These are phyloP conservation scores for Lepeophtheirus salmonis DNA, from an alignment of 1,140 invertebrate species.

Conservation along the genomic window DNA sequence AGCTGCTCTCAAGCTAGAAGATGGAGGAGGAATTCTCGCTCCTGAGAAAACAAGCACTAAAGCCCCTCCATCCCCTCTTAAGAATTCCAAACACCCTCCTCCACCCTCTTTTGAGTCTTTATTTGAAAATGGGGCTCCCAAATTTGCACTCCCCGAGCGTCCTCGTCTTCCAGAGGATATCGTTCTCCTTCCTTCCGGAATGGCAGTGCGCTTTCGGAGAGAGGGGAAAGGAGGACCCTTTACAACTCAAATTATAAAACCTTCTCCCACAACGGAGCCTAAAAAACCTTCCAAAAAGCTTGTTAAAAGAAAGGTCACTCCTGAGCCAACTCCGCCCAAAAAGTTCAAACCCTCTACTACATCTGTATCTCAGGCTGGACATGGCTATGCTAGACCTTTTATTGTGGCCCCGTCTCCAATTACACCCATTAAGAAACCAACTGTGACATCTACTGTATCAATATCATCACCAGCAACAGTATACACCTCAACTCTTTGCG, in stretches of 20 bases:
- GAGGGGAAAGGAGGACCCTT: not conserved
- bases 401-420: not conserved
- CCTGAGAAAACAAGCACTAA: not conserved
- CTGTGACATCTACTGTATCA: no score
- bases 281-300: not conserved
- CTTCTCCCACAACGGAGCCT: not conserved
- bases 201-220: constrained; percentile 7
- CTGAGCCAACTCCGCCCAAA: not conserved
- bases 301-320: not conserved
- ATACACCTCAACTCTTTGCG: no score
- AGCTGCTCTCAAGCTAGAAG: not conserved
- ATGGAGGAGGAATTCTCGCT: not conserved
- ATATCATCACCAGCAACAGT: not conserved
- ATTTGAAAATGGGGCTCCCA: not conserved
- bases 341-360: not conserved
- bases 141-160: not conserved
- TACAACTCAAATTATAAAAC: not conserved
- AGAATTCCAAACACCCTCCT: not conserved
- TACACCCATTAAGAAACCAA: not conserved
- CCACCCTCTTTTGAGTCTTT: not conserved
- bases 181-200: constrained; percentile 8
- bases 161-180: not conserved
- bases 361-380: constrained; percentile 4
- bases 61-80: not conserved
- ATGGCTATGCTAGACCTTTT: not conserved